Evolutionary conservation across 2,113 vertebrate genomes (phyloP).

Genomic region (Lampris incognitus): DNA sequence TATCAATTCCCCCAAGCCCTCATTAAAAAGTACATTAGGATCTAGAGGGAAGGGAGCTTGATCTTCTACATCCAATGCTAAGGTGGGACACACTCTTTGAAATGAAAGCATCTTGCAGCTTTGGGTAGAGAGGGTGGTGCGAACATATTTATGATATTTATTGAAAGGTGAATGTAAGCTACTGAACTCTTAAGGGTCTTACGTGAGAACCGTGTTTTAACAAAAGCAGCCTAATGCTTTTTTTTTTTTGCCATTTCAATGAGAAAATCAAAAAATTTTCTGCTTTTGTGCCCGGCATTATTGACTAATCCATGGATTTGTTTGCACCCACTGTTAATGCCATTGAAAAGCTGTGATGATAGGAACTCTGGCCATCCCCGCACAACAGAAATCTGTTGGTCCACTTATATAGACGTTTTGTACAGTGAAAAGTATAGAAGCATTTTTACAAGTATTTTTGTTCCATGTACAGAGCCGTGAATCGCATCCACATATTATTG

Average conservation of each 20-base stretch:
- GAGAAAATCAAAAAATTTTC: constrained; percentile 82
- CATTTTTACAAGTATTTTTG: constrained; percentile 79
- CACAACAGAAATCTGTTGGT: constrained; percentile 48
- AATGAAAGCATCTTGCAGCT: constrained; percentile 50
- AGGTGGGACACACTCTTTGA: constrained; percentile 47
- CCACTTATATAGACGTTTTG: constrained; percentile 65
- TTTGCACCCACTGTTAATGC: constrained; percentile 75
- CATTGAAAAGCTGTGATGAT: constrained; percentile 74
- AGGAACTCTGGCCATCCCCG: constrained; percentile 65
- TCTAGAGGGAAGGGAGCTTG: constrained; percentile 57
- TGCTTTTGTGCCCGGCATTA: constrained; percentile 79
- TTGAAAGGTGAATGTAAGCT: constrained; percentile 87
- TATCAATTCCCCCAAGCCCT: constrained; percentile 47
- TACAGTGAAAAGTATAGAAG: constrained; percentile 74
- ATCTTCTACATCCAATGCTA: constrained; percentile 56
- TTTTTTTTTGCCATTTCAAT: constrained; percentile 74
- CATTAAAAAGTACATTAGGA: constrained; percentile 49
- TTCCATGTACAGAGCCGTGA: constrained; percentile 79
- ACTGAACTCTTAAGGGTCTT: constrained; percentile 75
- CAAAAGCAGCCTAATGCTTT: constrained; percentile 70
- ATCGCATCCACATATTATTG: constrained; percentile 79
- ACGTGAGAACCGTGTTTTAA: constrained; percentile 59
- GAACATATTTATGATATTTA: constrained; percentile 87
- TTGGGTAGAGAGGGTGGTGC: constrained; percentile 62
- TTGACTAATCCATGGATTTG: constrained; percentile 79